Evolutionary conservation across 1,140 invertebrate genomes (phyloP).

Genomic region (Homalodisca vitripennis): DNA sequence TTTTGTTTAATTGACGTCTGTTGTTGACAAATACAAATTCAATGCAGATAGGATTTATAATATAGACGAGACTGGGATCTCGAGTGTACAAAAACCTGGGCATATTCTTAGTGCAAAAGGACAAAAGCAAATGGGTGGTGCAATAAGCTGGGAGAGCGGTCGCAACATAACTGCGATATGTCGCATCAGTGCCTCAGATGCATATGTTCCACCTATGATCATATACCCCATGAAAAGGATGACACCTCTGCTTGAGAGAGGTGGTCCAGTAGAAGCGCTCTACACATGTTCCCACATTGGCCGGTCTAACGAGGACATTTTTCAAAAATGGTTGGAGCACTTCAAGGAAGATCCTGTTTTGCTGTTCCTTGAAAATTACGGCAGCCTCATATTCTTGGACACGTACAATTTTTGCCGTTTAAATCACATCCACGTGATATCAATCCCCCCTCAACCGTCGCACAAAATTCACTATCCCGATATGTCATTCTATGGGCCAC

Average conservation of each 20-base stretch:
- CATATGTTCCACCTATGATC: slow-evolving; percentile 48
- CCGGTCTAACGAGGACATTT: slow-evolving; percentile 44
- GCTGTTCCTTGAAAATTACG: no score
- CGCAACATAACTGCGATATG: slow-evolving; percentile 43
- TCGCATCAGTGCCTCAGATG: slow-evolving; percentile 41
- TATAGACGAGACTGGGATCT: slow-evolving; percentile 48
- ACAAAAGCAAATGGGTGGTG: slow-evolving; percentile 33
- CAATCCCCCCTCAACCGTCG: no score
- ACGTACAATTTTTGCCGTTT: no score
- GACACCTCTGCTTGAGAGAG: slow-evolving; percentile 38
- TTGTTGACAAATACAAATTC: no score
- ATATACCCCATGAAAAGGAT: slow-evolving; percentile 45
- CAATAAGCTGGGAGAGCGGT: slow-evolving; percentile 40
- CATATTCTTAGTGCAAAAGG: slow-evolving; percentile 28
- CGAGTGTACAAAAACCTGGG: slow-evolving; percentile 44
- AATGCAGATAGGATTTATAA: no score
- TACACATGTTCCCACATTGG: slow-evolving; percentile 44
- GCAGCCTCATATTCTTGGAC: no score
- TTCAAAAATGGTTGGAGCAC: slow-evolving; percentile 43
- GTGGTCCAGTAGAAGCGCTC: slow-evolving; percentile 40
- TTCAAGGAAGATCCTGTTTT: no score
- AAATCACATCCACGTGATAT: no score
- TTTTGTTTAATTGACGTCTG: no score
- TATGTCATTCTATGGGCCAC: no score
- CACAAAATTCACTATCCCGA: no score